These are phyloP conservation scores for Pterois miles DNA, from an alignment of 2,797 vertebrate species.

Conservation along the genomic window DNA sequence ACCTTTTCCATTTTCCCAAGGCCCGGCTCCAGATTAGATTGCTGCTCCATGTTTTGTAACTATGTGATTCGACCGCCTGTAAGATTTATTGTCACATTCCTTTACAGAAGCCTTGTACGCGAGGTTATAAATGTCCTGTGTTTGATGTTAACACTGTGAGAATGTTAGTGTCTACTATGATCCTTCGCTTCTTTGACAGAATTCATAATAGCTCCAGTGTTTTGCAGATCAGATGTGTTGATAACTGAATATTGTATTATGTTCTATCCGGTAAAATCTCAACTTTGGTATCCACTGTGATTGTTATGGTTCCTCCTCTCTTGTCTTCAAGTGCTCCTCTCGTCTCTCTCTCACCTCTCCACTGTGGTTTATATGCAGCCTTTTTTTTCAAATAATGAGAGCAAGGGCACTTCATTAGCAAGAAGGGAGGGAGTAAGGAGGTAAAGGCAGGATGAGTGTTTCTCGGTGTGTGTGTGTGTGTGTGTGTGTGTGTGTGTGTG, in stretches of 20 bases:
- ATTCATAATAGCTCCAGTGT: constrained; percentile 70
- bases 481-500: constrained; percentile 33
- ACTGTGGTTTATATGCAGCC: constrained; percentile 80
- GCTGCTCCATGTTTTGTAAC: constrained; percentile 82
- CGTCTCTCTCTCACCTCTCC: constrained; percentile 50
- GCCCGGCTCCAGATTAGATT: constrained; percentile 84
- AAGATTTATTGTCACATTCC: constrained; percentile 84
- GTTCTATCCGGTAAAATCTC: constrained; percentile 55
- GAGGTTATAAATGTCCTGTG: constrained; percentile 74
- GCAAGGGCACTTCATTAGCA: constrained; percentile 95
- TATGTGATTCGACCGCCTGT: constrained; percentile 78
- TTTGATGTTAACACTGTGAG: constrained; percentile 80
- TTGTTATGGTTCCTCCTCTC: constrained; percentile 58
- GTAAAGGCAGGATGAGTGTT: constrained; percentile 73
- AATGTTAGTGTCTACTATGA: constrained; percentile 63
- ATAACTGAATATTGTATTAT: constrained; percentile 68
- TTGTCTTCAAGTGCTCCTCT: constrained; percentile 65
- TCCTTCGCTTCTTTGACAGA: constrained; percentile 68
- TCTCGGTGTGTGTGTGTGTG: constrained; percentile 42
- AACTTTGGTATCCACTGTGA: constrained; percentile 36
- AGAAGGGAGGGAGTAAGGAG: constrained; percentile 74
- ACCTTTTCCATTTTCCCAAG: constrained; percentile 87
- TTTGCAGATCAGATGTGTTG: constrained; percentile 70
- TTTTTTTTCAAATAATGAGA: constrained; percentile 91
- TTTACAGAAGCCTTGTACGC: constrained; percentile 77